Base-by-base conservation (phyloP, 2,797 vertebrate species). In the Liparis tanakae region DNA sequence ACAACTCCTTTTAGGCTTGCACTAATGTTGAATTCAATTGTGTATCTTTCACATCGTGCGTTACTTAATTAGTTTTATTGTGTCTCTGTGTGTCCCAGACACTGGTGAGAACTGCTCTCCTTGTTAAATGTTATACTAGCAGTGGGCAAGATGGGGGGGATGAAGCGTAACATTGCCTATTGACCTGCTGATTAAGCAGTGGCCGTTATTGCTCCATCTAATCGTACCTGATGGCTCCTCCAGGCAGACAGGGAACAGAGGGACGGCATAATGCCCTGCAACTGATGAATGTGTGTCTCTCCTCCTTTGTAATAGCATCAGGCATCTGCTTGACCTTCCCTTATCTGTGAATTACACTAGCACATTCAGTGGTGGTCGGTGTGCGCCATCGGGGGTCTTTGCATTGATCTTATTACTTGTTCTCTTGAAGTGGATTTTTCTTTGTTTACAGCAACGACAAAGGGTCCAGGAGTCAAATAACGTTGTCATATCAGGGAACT, bases 181-280 rank as follows among this genome's bases (percentile, higher is more conserved):
- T 86, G 92, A 93, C 85, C 89, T 92, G 93, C 92, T 94, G 92
- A 94, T 93, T 81, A 90, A 91, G 91, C 93, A 91, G 87, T 67
- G 86, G 79, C 77, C 64, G 15, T 91, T 88, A 89, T 85, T 87
- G 88, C 87, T 90, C 41, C 25, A 84, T 72, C 85, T 94, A 92
- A 94, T 92, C 85, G 74, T 80, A 85, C 83, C 73, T 85, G 89
- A 89, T 88, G 59, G 84, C 59, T 83, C 79, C 84, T 81, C 48
- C 71, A 79, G 82, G 76, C 83, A 61, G 66, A 74, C 75, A 58
- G 48, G 37, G 72, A 81, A 76, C 72, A 70, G 71, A 66, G 67
- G 64, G 39, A 80, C 6, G 1, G 46, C 70, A 73, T 74, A 61
- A 83, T 84, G 76, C 74, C 74, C 82, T 50, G 73, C 77, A 72